Percentiles rank a stretch among this genome's conserved stretches.
These are phyloP conservation scores for Enteromius anoplus DNA, from an alignment of 2,797 vertebrate species.

Conservation along the genomic window DNA sequence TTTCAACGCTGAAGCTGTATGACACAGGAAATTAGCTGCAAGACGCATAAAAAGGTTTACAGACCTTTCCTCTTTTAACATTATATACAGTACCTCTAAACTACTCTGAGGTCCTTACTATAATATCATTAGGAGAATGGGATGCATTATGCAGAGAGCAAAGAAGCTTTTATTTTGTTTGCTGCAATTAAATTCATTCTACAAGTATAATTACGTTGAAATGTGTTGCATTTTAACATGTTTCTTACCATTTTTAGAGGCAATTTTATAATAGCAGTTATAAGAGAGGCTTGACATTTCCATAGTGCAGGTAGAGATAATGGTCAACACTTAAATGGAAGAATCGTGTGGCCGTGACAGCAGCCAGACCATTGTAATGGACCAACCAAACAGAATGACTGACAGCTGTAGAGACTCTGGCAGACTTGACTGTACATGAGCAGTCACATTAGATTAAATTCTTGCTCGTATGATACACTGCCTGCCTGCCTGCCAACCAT, in stretches of 20 bases:
- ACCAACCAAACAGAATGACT: constrained; percentile 35
- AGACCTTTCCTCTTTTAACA: background rate
- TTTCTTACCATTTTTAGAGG: background rate
- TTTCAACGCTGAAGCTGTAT: constrained; percentile 11
- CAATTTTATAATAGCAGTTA: background rate
- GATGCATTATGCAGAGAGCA: background rate
- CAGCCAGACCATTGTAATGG: background rate
- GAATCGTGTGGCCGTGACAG: background rate
- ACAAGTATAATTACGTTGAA: background rate
- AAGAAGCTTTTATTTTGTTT: constrained; percentile 9
- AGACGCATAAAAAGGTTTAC: constrained; percentile 17
- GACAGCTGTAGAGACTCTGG: constrained; percentile 44
- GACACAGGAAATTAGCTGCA: constrained; percentile 23
- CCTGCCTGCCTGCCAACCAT: constrained; percentile 22
- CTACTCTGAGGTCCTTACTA: background rate
- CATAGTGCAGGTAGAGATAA: background rate
- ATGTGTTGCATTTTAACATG: background rate
- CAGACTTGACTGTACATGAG: constrained; percentile 33
- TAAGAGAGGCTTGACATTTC: constrained; percentile 2
- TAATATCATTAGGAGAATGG: constrained; percentile 12
- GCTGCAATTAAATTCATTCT: background rate
- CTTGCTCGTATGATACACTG: constrained; percentile 23
- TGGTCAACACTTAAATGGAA: background rate
- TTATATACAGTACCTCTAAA: background rate
- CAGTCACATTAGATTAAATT: constrained; percentile 52